Conservation (phyloP, 2,113 vertebrate species). For the Accipiter cooperii region DNA sequence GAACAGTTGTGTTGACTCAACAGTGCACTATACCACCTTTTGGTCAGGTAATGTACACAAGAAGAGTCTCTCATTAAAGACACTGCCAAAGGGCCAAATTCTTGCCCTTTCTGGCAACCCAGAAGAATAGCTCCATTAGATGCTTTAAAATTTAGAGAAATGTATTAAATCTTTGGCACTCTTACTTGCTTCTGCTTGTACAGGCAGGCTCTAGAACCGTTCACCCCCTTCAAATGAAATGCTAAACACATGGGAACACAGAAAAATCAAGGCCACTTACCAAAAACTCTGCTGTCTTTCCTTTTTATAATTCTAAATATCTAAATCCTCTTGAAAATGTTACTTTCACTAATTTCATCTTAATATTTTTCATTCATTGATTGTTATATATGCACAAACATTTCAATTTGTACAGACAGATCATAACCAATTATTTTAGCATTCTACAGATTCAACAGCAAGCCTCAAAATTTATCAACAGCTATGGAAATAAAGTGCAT, state of each 20-base stretch:
- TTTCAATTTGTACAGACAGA: background rate
- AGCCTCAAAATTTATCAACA: background rate
- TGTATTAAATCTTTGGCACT: background rate
- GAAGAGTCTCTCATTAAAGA: background rate
- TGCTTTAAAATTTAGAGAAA: background rate
- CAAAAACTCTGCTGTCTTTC: background rate
- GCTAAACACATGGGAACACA: background rate
- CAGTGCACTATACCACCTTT: background rate
- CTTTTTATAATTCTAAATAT: background rate
- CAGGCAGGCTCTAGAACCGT: background rate
- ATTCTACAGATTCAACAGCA: background rate
- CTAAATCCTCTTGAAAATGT: background rate
- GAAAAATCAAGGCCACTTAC: background rate
- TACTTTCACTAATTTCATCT: background rate
- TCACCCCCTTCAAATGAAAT: background rate
- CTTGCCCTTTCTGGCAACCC: background rate
- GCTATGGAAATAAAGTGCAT: background rate
- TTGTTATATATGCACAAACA: background rate
- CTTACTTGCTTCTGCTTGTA: background rate
- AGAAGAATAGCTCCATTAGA: background rate
- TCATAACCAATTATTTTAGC: background rate
- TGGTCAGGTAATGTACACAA: background rate
- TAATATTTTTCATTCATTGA: background rate
- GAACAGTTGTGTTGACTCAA: constrained; percentile 7
- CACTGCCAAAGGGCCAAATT: background rate